Conservation (phyloP, 2,113 vertebrate species). For the Podiceps cristatus region DNA sequence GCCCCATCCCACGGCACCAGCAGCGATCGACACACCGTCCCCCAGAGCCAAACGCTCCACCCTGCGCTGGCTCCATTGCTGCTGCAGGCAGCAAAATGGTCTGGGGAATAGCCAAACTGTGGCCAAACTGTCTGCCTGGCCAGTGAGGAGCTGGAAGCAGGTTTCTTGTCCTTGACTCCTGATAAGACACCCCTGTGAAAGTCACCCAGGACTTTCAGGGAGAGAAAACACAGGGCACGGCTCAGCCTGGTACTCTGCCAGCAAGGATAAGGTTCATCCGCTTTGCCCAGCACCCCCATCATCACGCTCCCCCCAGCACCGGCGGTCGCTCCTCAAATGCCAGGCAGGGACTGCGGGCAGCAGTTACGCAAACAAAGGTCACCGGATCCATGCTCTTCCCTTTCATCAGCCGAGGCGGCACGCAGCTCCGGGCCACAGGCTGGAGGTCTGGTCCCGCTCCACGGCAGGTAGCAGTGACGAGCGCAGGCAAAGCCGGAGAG, state of each 20-base stretch:
- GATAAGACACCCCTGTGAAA: rapidly evolving
- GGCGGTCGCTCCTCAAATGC: neutral
- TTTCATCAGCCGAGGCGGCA: neutral
- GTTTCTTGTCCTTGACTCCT: neutral
- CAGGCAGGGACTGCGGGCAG: neutral
- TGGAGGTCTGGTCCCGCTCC: neutral
- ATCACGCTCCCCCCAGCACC: neutral
- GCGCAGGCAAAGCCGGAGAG: rapidly evolving
- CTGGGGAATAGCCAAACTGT: neutral
- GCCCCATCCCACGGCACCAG: neutral
- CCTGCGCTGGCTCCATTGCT: neutral
- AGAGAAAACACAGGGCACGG: rapidly evolving
- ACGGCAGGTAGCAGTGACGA: rapidly evolving
- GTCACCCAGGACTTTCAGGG: neutral
- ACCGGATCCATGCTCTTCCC: rapidly evolving
- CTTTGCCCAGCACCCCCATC: neutral
- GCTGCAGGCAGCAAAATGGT: neutral
- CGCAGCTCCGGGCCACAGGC: neutral
- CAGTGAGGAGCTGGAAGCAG: neutral
- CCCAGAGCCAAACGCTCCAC: neutral
- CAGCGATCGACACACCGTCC: rapidly evolving
- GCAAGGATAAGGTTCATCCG: neutral
- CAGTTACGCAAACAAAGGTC: neutral
- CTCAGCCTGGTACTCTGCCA: neutral
- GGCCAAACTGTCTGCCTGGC: neutral